Percentiles rank a stretch among this genome's conserved stretches.
phyloP scores from a whole-genome alignment of 2,888 invertebrate genomes.

The Volucella zonaria region DNA sequence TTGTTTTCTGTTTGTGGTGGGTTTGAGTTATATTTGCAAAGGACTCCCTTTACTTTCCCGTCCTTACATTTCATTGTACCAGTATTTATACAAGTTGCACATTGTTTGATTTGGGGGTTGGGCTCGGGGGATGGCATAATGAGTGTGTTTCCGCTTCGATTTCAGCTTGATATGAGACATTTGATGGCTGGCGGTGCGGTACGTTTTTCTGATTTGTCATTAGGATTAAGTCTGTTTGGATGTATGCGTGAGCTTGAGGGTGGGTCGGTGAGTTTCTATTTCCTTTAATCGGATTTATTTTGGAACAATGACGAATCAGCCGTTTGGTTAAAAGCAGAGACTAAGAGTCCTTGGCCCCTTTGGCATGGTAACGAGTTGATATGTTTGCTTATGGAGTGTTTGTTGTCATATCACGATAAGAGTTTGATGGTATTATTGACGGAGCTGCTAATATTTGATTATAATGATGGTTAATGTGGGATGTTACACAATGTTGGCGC shows the following conservation, averaged over 20 bases:
- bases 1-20: slow-evolving; percentile 3
- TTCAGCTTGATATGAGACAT: slow-evolving; percentile 58
- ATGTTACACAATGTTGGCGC: too few species aligned
- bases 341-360: neutral
- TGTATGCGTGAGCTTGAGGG: neutral
- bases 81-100: neutral
- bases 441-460: neutral
- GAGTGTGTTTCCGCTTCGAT: slow-evolving; percentile 52
- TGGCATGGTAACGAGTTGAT: neutral
- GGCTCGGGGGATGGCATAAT: slow-evolving; percentile 41
- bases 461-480: neutral
- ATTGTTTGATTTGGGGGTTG: neutral
- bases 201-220: slow-evolving; percentile 42
- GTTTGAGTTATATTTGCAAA: slow-evolving; percentile 36
- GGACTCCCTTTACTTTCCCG: neutral
- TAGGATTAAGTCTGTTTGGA: too few species aligned
- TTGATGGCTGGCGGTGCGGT: slow-evolving; percentile 36
- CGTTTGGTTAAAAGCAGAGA: neutral
- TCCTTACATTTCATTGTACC: too few species aligned
- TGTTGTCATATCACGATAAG: neutral
- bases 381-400: neutral
- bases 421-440: slow-evolving; percentile 14
- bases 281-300: slow-evolving; percentile 36
- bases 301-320: slow-evolving; percentile 4
- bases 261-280: slow-evolving; percentile 1